Evolutionary conservation across 2,888 invertebrate genomes (phyloP), one percentile per base, ranked within the genome.

Genomic region (Eugnorisma glareosa): DNA sequence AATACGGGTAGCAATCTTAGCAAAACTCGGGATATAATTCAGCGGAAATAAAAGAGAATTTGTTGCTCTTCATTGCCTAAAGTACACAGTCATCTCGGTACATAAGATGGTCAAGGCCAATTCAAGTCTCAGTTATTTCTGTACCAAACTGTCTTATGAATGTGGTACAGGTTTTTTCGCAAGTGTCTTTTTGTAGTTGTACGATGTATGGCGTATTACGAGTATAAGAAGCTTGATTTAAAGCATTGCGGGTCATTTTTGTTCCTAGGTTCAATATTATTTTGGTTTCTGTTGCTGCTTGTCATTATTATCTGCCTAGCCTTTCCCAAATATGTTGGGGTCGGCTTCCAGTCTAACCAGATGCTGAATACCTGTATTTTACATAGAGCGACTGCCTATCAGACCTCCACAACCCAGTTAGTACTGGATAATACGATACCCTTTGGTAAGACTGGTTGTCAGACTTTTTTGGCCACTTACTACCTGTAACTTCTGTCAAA

Each of bases 41-140:
- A 40, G 66, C 31, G 5, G 68, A 77, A 72, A 84, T 66, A 54
- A 73, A 73, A 77, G 59, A 67, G 57, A 77, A 67, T 61, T 61
- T n/a, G 15, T 10, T 63, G 57, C 57, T 74, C 43, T 85, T 82
- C 72, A 87, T 78, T 83, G 57, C 54, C 68, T 79, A 73, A 79
- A 85, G 71, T 67, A 64, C 70, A 63, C 82, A 85, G 73, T 84
- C 85, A 82, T 75, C 69, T 78, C 24, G 15, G 82, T 69, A 73
- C 75, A 70, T 66, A 69, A 71, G 31, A 57, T 77, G 83, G 82
- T 79, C 88, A 88, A 88, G 88, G 87, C 63, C 85, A 69, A 70
- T 78, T 73, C 75, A 43, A 72, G 76, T 77, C 83, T 75, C 75
- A 73, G 77, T 73, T 88, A 85, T 88, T 82, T 87, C 79, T 75